Conservation (phyloP, 2,113 vertebrate species). For the Pampusana beccarii region DNA sequence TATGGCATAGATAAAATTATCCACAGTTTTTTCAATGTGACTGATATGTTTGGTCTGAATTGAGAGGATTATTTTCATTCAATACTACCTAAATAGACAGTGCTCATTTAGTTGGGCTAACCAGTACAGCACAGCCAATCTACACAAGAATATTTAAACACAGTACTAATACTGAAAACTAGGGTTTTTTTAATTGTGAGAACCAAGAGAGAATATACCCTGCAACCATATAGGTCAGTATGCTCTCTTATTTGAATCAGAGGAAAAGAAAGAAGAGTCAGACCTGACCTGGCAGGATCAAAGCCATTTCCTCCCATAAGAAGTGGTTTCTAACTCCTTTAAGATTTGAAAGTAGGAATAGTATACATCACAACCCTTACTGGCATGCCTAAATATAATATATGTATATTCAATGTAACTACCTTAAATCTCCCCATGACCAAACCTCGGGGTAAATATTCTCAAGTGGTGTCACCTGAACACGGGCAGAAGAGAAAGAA, state of each 20-base stretch:
- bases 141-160: neutral
- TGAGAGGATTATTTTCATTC: slow-evolving; percentile 57
- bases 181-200: neutral
- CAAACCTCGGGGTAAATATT: neutral
- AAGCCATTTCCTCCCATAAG: neutral
- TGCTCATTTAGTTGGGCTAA: slow-evolving; percentile 6
- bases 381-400: neutral
- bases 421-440: neutral
- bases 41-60: slow-evolving; percentile 55
- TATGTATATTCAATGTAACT: neutral
- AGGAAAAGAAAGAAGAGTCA: neutral
- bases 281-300: neutral
- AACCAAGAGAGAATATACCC: neutral
- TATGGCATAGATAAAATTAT: slow-evolving; percentile 47
- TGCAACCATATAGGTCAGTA: neutral
- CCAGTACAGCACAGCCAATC: neutral
- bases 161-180: neutral
- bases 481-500: neutral
- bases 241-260: neutral
- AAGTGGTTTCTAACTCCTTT: neutral
- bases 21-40: slow-evolving; percentile 1
- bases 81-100: slow-evolving; percentile 36
- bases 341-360: neutral
- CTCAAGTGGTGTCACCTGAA: neutral
- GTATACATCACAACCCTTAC: fast-evolving